A percentile compares a stretch with the other conserved stretches of the same genome.
Conservation (phyloP, 2,888 invertebrate genomes). For the Ceratothoa steindachneri region DNA sequence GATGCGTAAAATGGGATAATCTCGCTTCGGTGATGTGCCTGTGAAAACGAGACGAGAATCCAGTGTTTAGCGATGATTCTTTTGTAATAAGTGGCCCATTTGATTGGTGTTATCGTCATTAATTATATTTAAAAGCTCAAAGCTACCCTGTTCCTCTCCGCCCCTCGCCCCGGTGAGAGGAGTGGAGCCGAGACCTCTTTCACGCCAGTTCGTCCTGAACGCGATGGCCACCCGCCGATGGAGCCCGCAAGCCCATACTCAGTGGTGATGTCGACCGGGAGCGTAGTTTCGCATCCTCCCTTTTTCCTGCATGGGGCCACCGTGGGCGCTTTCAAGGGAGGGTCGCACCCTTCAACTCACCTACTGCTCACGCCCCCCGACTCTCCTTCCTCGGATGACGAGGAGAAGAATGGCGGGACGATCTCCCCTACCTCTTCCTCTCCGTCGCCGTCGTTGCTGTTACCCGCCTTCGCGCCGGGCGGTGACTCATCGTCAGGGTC, state of each 20-base stretch:
- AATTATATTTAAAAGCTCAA: no score
- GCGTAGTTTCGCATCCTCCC: neutral
- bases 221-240: neutral
- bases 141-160: no score
- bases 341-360: neutral
- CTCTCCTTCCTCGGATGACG: conserved; percentile 3
- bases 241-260: neutral
- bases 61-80: no score
- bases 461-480: neutral
- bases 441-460: neutral
- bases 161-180: no score
- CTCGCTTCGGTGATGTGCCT: no score
- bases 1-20: no score
- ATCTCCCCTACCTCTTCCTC: neutral
- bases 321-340: neutral
- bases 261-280: conserved; percentile 6
- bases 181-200: no score
- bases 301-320: neutral
- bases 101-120: no score
- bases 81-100: no score
- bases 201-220: no score
- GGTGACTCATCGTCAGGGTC: neutral
- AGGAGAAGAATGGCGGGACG: neutral
- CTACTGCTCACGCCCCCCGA: neutral
- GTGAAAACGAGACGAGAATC: no score